Evolutionary conservation across 2,888 invertebrate species (phyloP).

Genomic region (Stegophylla sp.): DNA sequence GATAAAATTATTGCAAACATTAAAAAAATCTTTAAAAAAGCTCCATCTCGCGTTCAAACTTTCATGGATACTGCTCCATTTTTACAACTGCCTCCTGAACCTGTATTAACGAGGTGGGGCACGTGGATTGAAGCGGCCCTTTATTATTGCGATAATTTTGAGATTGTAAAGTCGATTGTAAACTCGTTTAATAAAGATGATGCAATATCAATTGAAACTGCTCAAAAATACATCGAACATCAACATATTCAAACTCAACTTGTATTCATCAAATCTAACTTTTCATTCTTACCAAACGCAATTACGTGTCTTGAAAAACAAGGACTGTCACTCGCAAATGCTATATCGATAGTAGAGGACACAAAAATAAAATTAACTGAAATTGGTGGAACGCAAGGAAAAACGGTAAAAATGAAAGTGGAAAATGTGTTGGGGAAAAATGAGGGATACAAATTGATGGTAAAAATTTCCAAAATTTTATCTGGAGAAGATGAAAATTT

Average conservation of each 20-base stretch:
- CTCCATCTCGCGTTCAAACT: slow-evolving; percentile 2
- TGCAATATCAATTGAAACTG: not conserved
- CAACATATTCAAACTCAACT: slow-evolving; percentile 44
- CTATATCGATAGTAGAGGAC: slow-evolving; percentile 25
- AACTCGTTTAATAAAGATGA: slow-evolving; percentile 2
- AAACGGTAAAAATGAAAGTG: too few species aligned
- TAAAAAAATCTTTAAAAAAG: too few species aligned
- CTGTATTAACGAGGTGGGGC: too few species aligned
- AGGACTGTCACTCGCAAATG: not conserved
- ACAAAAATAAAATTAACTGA: too few species aligned
- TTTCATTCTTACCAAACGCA: slow-evolving; percentile 29
- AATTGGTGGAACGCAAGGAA: too few species aligned
- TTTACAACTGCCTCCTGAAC: too few species aligned
- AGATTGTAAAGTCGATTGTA: not conserved
- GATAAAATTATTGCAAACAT: too few species aligned
- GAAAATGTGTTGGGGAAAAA: too few species aligned
- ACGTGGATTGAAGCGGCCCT: too few species aligned
- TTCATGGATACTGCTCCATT: not conserved
- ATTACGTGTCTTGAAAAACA: slow-evolving; percentile 29
- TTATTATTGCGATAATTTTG: slow-evolving; percentile 20
- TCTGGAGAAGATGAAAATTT: too few species aligned
- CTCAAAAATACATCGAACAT: slow-evolving; percentile 19
- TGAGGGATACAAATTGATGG: too few species aligned
- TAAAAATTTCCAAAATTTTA: too few species aligned
- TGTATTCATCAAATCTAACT: slow-evolving; percentile 21